These are phyloP conservation scores for Drosophila sordidapex DNA, from an alignment of 2,888 invertebrate genomes.

Conservation along the genomic window DNA sequence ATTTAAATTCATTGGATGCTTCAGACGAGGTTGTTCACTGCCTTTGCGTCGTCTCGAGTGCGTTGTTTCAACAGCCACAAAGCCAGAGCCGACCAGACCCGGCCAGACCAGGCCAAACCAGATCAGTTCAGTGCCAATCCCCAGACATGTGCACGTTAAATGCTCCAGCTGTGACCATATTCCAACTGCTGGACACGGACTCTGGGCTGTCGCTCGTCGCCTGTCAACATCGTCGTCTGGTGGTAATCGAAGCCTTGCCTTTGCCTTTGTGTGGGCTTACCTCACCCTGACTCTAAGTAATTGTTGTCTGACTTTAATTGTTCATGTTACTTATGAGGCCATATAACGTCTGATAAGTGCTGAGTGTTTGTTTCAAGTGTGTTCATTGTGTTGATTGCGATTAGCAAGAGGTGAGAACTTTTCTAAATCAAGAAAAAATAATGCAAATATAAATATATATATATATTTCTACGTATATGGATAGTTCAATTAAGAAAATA, in stretches of 20 bases:
- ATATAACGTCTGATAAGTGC: slow-evolving; percentile 35
- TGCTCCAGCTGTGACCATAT: slow-evolving; percentile 15
- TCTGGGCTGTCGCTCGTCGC: slow-evolving; percentile 32
- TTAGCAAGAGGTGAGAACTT: neutral
- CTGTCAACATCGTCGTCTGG: slow-evolving; percentile 39
- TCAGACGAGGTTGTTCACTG: slow-evolving; percentile 26
- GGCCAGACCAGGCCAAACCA: slow-evolving; percentile 7
- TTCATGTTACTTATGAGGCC: slow-evolving; percentile 34
- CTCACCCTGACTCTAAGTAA: slow-evolving; percentile 19
- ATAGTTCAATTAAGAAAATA: neutral
- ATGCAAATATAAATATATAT: no score
- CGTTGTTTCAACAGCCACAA: slow-evolving; percentile 48
- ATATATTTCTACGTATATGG: no score
- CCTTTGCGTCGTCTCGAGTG: slow-evolving; percentile 42
- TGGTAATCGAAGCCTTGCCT: slow-evolving; percentile 53
- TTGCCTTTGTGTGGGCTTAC: slow-evolving; percentile 22
- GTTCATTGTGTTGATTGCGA: neutral
- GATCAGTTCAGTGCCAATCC: slow-evolving; percentile 13
- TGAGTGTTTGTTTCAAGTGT: neutral
- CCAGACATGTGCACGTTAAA: slow-evolving; percentile 28
- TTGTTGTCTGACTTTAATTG: slow-evolving; percentile 44
- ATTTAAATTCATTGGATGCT: slow-evolving; percentile 66
- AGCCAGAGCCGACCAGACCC: slow-evolving; percentile 34
- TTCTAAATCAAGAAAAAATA: neutral
- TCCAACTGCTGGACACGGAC: slow-evolving; percentile 1